These are phyloP conservation scores for Octomys mimax DNA, from an alignment of 2,797 vertebrate genomes.

Conservation along the genomic window DNA sequence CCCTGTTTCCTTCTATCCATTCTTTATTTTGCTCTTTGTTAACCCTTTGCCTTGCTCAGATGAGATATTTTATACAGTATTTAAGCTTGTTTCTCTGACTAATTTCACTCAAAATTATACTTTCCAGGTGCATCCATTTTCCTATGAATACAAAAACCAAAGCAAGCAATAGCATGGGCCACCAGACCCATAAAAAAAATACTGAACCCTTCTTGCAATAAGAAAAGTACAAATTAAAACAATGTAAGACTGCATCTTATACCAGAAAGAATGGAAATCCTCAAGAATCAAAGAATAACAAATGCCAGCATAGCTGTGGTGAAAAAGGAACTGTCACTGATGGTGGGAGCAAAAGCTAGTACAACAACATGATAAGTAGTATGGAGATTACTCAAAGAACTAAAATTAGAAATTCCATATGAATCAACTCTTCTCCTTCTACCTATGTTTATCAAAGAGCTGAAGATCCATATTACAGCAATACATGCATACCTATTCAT, in stretches of 20 bases:
- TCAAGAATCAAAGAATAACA: background rate
- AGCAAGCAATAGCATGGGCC: background rate
- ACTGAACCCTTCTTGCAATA: background rate
- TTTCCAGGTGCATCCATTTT: background rate
- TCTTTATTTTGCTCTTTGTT: background rate
- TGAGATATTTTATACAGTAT: background rate
- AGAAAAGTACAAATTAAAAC: background rate
- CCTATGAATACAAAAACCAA: background rate
- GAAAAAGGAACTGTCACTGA: background rate
- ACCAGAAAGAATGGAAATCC: background rate
- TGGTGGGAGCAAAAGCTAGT: background rate
- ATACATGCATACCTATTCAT: background rate
- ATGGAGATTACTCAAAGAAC: background rate
- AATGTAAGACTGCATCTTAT: background rate
- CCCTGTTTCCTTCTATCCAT: background rate
- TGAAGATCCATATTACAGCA: background rate
- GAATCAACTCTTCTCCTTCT: background rate
- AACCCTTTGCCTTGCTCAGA: background rate
- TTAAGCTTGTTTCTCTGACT: background rate
- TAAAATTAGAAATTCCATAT: background rate
- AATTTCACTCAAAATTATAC: background rate
- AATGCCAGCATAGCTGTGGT: background rate
- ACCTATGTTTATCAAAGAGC: background rate
- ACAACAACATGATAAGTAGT: background rate
- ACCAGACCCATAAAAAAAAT: background rate